Conservation (phyloP, 2,888 invertebrate genomes). For the Chaitophorus viminalis region DNA sequence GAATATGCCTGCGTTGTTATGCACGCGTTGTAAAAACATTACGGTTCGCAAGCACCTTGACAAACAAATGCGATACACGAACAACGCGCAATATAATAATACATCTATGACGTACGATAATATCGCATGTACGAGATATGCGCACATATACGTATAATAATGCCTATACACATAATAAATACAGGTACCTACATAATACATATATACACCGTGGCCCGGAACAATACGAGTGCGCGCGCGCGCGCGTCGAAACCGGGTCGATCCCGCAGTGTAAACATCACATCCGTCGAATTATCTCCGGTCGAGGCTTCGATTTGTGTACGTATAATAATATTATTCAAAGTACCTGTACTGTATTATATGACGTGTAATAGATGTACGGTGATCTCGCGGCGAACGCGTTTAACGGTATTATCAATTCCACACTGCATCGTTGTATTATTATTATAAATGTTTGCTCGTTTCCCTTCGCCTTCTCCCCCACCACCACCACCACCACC, state of each 20-base stretch:
- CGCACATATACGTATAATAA: too few relatives aligned
- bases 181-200: too few relatives aligned
- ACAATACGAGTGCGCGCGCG: conserved; percentile 3
- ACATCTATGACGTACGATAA: too few relatives aligned
- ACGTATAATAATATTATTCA: not conserved
- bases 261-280: not conserved
- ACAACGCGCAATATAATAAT: not conserved
- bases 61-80: not conserved
- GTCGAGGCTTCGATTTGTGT: conserved; percentile 16
- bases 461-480: too few relatives aligned
- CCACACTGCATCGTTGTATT: not conserved
- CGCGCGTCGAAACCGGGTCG: conserved; percentile 39
- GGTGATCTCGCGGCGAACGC: not conserved
- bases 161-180: too few relatives aligned
- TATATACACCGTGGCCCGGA: not conserved
- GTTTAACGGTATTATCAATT: conserved; percentile 35
- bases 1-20: too few relatives aligned
- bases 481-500: too few relatives aligned
- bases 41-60: conserved; percentile 5
- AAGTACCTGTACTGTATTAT: too few relatives aligned
- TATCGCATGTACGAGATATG: too few relatives aligned
- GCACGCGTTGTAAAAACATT: not conserved
- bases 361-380: not conserved
- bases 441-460: too few relatives aligned
- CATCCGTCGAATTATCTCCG: conserved; percentile 44